These are phyloP conservation scores for Formica aserva DNA, from an alignment of 2,888 invertebrate genomes.

Conservation along the genomic window DNA sequence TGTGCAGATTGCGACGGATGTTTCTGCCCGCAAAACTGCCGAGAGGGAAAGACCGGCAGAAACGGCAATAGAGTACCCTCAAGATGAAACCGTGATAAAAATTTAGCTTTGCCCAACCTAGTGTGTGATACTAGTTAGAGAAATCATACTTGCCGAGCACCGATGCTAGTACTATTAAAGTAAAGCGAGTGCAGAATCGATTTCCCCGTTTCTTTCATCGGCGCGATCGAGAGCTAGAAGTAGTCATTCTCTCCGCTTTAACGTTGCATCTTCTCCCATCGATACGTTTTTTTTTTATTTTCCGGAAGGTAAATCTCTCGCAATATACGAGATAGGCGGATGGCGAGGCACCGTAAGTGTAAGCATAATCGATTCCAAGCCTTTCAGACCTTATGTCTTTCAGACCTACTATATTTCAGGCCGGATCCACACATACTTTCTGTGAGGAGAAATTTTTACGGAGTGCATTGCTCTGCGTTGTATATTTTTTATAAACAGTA, in stretches of 20 bases:
- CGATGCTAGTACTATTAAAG: slow-evolving; percentile 77
- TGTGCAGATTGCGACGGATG: slow-evolving; percentile 76
- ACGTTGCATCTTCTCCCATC: slow-evolving; percentile 42
- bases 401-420: slow-evolving; percentile 54
- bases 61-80: slow-evolving; percentile 37
- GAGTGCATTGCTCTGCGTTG: slow-evolving; percentile 21
- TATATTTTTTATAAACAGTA: not conserved
- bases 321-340: slow-evolving; percentile 26
- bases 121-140: slow-evolving; percentile 79
- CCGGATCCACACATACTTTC: slow-evolving; percentile 17
- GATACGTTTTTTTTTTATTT: slow-evolving; percentile 48
- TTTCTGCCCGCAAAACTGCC: slow-evolving; percentile 55
- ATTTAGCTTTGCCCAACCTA: slow-evolving; percentile 66
- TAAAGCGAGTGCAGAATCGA: slow-evolving; percentile 76
- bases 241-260: slow-evolving; percentile 47
- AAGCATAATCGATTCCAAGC: slow-evolving; percentile 66
- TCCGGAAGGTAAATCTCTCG: slow-evolving; percentile 38
- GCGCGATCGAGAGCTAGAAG: slow-evolving; percentile 64
- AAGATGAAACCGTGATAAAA: slow-evolving; percentile 56
- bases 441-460: slow-evolving; percentile 32
- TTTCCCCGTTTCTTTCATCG: slow-evolving; percentile 70
- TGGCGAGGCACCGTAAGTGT: slow-evolving; percentile 49
- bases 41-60: slow-evolving; percentile 36
- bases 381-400: slow-evolving; percentile 36
- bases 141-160: slow-evolving; percentile 75